These are phyloP conservation scores for Icerya purchasi DNA, from an alignment of 2,888 invertebrate genomes.

Conservation along the genomic window DNA sequence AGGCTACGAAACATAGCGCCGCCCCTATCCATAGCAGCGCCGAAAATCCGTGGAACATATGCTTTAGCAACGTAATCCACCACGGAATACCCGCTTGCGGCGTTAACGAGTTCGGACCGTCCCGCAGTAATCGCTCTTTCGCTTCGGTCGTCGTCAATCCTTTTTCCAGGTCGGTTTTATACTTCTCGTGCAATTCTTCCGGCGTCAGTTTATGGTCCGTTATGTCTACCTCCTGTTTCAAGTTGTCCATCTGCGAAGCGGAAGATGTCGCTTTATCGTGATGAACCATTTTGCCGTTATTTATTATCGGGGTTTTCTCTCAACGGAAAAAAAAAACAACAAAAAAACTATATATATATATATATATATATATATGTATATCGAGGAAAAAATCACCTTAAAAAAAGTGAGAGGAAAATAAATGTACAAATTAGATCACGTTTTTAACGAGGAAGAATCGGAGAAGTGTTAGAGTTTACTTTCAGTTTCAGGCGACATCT, in stretches of 20 bases:
- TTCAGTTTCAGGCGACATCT: no score
- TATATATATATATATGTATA: no score
- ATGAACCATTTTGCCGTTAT: no score
- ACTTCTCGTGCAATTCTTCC: constrained; percentile 25
- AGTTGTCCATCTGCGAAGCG: constrained; percentile 25
- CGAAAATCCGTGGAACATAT: constrained; percentile 51
- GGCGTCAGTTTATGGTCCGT: constrained; percentile 31
- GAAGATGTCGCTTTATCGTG: no score
- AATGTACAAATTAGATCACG: no score
- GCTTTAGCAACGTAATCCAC: constrained; percentile 39
- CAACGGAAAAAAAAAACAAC: no score
- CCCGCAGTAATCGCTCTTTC: constrained; percentile 31
- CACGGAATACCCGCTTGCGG: constrained; percentile 51
- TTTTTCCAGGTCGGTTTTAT: constrained; percentile 25
- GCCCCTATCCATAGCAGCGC: constrained; percentile 58
- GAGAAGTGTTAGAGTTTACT: no score
- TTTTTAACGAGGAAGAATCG: no score
- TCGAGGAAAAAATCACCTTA: no score
- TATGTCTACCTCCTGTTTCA: constrained; percentile 36
- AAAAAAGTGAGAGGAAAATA: no score
- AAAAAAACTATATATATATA: no score
- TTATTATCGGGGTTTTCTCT: no score
- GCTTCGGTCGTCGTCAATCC: constrained; percentile 42
- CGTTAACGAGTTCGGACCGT: constrained; percentile 49
- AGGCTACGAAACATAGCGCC: constrained; percentile 42